These are phyloP conservation scores for Piscicola geometra DNA, from an alignment of 2,888 invertebrate genomes.

Conservation along the genomic window DNA sequence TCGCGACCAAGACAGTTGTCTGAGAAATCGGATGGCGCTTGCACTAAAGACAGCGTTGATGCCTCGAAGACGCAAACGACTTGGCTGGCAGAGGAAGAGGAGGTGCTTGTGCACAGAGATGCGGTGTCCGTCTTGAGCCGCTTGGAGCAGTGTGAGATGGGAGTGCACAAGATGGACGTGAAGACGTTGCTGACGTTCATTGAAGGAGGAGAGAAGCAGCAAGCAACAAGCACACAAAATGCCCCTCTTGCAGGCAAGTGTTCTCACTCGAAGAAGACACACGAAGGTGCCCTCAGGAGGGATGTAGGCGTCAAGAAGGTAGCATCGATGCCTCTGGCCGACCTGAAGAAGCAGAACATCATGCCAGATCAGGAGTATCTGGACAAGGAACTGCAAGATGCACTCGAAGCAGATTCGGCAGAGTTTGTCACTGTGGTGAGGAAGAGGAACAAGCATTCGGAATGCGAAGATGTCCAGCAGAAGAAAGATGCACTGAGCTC, in stretches of 20 bases:
- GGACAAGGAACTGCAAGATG: constrained; percentile 14
- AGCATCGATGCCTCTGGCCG: background rate
- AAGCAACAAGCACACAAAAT: background rate
- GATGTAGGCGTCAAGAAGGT: background rate
- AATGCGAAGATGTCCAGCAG: background rate
- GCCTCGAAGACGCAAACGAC: background rate
- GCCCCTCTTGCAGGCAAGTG: background rate
- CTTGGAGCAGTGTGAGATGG: background rate
- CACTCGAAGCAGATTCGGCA: background rate
- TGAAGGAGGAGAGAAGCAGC: constrained; percentile 13
- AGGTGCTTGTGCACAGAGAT: background rate
- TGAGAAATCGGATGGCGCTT: background rate
- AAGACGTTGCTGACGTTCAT: constrained; percentile 5
- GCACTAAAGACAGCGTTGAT: background rate
- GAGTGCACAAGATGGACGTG: background rate
- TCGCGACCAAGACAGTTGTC: background rate
- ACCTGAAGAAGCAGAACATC: background rate
- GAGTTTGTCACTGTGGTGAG: background rate
- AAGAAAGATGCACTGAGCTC: background rate
- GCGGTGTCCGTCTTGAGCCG: background rate
- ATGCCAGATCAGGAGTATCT: background rate
- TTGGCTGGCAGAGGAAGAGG: background rate
- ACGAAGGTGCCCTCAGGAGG: background rate
- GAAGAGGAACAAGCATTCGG: constrained; percentile 3
- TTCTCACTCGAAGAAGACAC: background rate